Evolutionary conservation across 1,140 invertebrate species (phyloP), one percentile per base, ranked within the genome.

Genomic region (Habropoda laboriosa): DNA sequence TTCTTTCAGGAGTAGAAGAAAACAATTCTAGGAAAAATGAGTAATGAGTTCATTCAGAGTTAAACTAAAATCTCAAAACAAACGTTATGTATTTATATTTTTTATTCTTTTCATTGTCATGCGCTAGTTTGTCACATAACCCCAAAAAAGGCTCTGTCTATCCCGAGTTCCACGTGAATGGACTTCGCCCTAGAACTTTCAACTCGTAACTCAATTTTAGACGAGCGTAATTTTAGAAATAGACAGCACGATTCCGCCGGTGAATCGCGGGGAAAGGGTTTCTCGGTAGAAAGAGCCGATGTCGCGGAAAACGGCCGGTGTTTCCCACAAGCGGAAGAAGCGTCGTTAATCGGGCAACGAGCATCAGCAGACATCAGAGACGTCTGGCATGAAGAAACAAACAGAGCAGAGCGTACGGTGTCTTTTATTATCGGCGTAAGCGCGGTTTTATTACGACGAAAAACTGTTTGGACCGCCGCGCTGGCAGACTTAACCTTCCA

Each of bases 321-420:
- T 87, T 89, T 89, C 88, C 88, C 75, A 84, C 79, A 86, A 82
- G 85, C 81, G 85, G 86, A 87, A 86, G 82, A 74, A 80, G 82
- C 58, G 61, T 55, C 66, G 38, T 70, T 70, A 61, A 61, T 64
- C 58, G 49, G 38, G 5, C 21, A 8, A 1, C 38, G 58, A 73
- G 70, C 66, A 53, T 42, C 70, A 80, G 81, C 81, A 85, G 78
- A 70, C 64, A 70, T 85, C 81, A 81, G 67, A 70, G 83, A 79
- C 86, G 86, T 83, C 86, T 79, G 83, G 82, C 83, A 88, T 21
- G 84, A 74, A 80, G 74, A 87, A 89, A 88, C 79, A 88, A 89
- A 89, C 86, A 87, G 6, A 3, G 12, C 35, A 4, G 32, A 61
- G 72, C 80, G 72, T 58, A 74, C 77, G 74, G 60, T 72, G 76